Evolutionary conservation across 2,888 invertebrate genomes (phyloP).

Genomic region (Neoitamus cyanurus): DNA sequence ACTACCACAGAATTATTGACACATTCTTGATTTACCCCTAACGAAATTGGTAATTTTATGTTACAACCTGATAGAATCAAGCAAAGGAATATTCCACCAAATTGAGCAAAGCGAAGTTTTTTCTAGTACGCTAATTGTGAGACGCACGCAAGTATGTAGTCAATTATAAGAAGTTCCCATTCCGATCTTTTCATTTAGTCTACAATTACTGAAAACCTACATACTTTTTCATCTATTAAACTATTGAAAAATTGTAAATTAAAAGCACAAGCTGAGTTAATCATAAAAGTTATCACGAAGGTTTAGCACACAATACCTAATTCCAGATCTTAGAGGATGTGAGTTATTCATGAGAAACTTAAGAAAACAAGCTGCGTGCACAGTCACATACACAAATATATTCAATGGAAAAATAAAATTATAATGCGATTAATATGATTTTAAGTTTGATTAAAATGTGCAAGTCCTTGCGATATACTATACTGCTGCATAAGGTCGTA

Average conservation of each 20-base stretch:
- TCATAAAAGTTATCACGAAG: not conserved
- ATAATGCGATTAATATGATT: constrained; percentile 19
- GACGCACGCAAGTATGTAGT: not conserved
- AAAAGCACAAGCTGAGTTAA: constrained; percentile 13
- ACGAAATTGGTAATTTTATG: too few species aligned
- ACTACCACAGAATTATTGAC: too few species aligned
- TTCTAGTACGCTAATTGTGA: not conserved
- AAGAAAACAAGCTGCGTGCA: constrained; percentile 43
- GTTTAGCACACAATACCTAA: constrained; percentile 11
- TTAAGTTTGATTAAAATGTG: not conserved
- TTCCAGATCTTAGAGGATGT: not conserved
- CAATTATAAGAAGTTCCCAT: not conserved
- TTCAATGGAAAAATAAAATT: constrained; percentile 2
- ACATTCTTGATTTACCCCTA: too few species aligned
- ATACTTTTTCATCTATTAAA: not conserved
- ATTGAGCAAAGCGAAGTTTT: not conserved
- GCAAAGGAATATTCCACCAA: too few species aligned
- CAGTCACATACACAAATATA: constrained; percentile 16
- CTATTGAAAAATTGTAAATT: not conserved
- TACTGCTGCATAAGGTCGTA: not conserved
- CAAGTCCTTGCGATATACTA: constrained; percentile 7
- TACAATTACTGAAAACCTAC: not conserved
- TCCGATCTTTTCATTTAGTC: not conserved
- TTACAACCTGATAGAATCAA: too few species aligned
- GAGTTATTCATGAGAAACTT: constrained; percentile 16